Evolutionary conservation across 2,888 invertebrate species (phyloP), one percentile per base, ranked within the genome.

Genomic region (Exephanes ischioxanthus): DNA sequence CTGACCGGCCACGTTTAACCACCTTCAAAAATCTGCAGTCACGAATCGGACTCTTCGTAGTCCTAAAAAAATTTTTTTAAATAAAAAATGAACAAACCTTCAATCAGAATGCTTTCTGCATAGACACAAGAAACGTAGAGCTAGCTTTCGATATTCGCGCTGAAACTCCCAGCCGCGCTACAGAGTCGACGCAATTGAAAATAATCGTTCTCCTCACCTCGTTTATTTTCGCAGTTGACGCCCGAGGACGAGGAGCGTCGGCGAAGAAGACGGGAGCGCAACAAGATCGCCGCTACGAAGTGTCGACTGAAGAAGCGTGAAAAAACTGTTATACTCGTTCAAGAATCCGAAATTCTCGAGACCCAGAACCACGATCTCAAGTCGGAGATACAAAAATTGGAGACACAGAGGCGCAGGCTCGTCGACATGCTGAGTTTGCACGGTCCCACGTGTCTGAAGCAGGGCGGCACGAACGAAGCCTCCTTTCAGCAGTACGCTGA

Each of bases 221-320:
- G 55, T 68, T 58, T 82, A 78, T 45, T 45, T 45, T 45, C 94
- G 0, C 94, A 97, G 97, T 94, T 98, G 88, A 98, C 98, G 11
- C 97, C 97, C 71, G 98, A 98, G 95, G 98, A 98, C 92, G 98
- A 98, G 94, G 98, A 98, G 92, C 95, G 98, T 51, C 95, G 98
- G 81, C 95, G 97, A 84, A 95, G 98, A 81, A 95, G 98, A 91
- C 96, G 98, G 91, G 98, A 98, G 94, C 95, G 98, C 89, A 98
- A 98, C 94, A 98, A 98, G 95, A 97, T 98, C 88, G 98, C 98
- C 75, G 98, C 98, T 83, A 98, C 98, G 14, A 98, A 98, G 94
- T 98, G 98, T 93, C 96, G 98, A 88, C 96, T 98, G 95, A 98
- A 98, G 95, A 98, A 98, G 94, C 97, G 98, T 55, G 98, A 98